Conservation (phyloP, 2,113 vertebrate genomes). For the Rattus rattus region DNA sequence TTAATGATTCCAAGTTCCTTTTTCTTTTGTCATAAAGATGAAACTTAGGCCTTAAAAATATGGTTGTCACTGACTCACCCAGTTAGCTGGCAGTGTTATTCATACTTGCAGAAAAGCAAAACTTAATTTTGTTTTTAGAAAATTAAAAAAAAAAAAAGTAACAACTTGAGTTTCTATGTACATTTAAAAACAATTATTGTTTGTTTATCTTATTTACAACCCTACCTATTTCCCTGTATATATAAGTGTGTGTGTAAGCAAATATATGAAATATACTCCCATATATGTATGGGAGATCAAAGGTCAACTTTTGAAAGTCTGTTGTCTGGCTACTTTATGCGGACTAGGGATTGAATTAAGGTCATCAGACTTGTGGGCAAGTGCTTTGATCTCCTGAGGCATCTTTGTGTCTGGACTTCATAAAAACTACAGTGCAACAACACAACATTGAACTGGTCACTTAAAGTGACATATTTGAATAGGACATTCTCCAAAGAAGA, state of each 20-base stretch:
- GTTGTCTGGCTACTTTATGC: background rate
- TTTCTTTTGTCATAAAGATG: background rate
- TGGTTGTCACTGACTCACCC: background rate
- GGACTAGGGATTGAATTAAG: background rate
- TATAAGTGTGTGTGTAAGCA: background rate
- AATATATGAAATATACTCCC: background rate
- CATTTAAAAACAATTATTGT: background rate
- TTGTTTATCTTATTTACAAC: slow-evolving; percentile 5
- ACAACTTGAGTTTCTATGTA: background rate
- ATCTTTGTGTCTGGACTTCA: background rate
- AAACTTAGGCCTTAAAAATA: background rate
- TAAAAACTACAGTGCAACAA: background rate
- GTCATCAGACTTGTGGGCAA: background rate
- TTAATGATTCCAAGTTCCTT: background rate
- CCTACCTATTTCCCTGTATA: background rate
- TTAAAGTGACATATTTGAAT: background rate
- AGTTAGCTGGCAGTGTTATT: slow-evolving; percentile 15
- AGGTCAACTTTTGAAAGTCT: background rate
- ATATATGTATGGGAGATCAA: background rate
- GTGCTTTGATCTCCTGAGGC: background rate
- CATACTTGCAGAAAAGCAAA: background rate
- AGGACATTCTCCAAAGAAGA: background rate
- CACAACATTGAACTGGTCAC: background rate
- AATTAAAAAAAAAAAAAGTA: background rate
- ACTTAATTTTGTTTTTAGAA: slow-evolving; percentile 11